These are phyloP conservation scores for Scolanthus callimorphus DNA, from an alignment of 92 coral and sea anemone genomes.

Conservation along the genomic window DNA sequence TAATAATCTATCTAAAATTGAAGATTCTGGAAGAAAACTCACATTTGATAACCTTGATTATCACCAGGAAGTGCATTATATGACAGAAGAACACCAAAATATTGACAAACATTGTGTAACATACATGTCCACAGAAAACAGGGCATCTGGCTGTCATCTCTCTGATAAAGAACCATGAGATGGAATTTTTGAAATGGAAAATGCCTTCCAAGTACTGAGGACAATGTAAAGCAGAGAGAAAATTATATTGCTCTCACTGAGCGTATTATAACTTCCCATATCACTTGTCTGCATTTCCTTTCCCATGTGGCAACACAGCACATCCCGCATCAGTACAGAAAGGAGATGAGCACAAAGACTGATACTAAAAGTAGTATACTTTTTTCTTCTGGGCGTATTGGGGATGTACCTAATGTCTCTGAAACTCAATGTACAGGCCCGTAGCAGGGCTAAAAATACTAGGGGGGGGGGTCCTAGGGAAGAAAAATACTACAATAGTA, in stretches of 20 bases:
- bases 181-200: slow-evolving; percentile 49
- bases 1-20: neutral
- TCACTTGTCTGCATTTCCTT: slow-evolving; percentile 32
- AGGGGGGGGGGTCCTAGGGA: too few relatives aligned
- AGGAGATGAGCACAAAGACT: slow-evolving; percentile 43
- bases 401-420: too few relatives aligned
- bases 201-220: slow-evolving; percentile 35
- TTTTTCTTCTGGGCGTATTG: too few relatives aligned
- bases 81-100: slow-evolving; percentile 61
- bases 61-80: slow-evolving; percentile 46
- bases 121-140: slow-evolving; percentile 61
- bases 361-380: slow-evolving; percentile 64
- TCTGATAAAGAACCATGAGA: slow-evolving; percentile 6
- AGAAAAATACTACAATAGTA: too few relatives aligned
- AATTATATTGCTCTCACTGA: slow-evolving; percentile 56
- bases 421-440: too few relatives aligned
- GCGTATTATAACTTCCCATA: slow-evolving; percentile 29
- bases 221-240: slow-evolving; percentile 39
- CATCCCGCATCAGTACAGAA: slow-evolving; percentile 43
- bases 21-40: slow-evolving; percentile 39
- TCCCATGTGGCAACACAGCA: slow-evolving; percentile 26
- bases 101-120: slow-evolving; percentile 55
- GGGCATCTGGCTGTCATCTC: slow-evolving; percentile 43
- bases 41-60: slow-evolving; percentile 45
- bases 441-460: too few relatives aligned